Percentiles rank a stretch among this genome's conserved stretches.
These are phyloP conservation scores for Myotis findleyi DNA, from an alignment of 2,797 vertebrate genomes.

Conservation along the genomic window DNA sequence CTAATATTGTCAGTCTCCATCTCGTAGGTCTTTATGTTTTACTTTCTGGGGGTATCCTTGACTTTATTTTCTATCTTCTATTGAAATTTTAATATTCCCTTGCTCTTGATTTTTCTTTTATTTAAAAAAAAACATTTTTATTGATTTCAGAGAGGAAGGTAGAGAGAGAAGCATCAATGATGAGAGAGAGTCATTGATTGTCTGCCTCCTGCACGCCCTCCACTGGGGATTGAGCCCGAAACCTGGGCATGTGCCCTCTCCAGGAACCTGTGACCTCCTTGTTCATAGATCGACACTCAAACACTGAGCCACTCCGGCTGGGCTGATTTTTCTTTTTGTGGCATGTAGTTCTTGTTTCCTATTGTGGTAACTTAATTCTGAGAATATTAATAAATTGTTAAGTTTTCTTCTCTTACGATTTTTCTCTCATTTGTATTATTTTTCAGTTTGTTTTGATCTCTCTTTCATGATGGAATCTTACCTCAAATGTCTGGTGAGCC, in stretches of 20 bases:
- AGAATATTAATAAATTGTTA: conserved; percentile 5
- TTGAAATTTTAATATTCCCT: conserved; percentile 17
- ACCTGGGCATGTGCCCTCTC: background rate
- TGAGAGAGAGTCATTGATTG: background rate
- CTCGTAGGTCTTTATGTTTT: background rate
- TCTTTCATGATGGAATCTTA: conserved; percentile 17
- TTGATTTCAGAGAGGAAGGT: background rate
- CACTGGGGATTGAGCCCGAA: background rate
- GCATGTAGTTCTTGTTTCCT: background rate
- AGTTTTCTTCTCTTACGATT: background rate
- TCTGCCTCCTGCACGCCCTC: background rate
- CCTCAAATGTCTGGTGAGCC: background rate
- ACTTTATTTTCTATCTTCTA: background rate
- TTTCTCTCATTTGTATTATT: background rate
- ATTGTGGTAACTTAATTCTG: background rate
- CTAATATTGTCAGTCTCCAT: background rate
- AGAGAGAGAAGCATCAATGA: background rate
- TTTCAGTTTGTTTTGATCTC: background rate
- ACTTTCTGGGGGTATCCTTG: background rate
- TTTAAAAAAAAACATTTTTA: background rate
- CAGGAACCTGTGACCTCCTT: background rate
- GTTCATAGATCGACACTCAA: background rate
- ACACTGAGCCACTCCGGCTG: background rate
- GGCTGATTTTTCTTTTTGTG: background rate
- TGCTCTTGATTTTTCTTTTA: background rate